phyloP scores from a whole-genome alignment of 2,888 invertebrate species.

The Sarcophaga rosellei region DNA sequence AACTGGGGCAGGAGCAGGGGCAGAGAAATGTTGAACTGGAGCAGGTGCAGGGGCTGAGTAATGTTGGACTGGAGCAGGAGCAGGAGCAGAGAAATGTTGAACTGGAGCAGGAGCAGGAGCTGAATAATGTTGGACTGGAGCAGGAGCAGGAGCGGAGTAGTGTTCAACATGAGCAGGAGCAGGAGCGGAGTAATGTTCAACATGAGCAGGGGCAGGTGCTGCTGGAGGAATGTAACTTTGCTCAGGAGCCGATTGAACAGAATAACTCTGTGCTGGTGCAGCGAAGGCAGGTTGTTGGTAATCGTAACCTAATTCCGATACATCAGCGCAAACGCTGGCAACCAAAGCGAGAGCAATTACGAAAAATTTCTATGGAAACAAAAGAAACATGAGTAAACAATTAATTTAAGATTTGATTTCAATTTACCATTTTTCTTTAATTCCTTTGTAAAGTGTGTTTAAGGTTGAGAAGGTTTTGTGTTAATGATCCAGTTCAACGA shows the following conservation, averaged over 20 bases:
- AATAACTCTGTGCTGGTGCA: conserved; percentile 18
- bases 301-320: conserved; percentile 64
- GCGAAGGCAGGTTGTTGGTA: conserved; percentile 52
- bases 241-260: conserved; percentile 16
- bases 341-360: conserved; percentile 50
- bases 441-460: conserved; percentile 2
- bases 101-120: conserved; percentile 30
- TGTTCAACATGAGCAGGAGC: not conserved
- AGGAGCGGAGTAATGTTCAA: conserved; percentile 8
- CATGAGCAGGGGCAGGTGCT: not conserved
- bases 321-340: conserved; percentile 60
- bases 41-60: not conserved
- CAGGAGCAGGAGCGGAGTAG: not conserved
- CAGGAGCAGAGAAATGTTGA: not conserved
- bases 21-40: not conserved
- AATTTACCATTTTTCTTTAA: conserved; percentile 36
- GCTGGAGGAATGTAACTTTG: conserved; percentile 20
- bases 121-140: not conserved
- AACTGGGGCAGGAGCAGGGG: conserved; percentile 7
- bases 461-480: not conserved
- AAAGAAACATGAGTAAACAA: not conserved
- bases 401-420: not conserved
- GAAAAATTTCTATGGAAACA: conserved; percentile 56
- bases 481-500: conserved; percentile 17
- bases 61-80: conserved; percentile 5